These are phyloP conservation scores for Oscheius sp. DNA, from an alignment of 2,888 invertebrate species.

Conservation along the genomic window DNA sequence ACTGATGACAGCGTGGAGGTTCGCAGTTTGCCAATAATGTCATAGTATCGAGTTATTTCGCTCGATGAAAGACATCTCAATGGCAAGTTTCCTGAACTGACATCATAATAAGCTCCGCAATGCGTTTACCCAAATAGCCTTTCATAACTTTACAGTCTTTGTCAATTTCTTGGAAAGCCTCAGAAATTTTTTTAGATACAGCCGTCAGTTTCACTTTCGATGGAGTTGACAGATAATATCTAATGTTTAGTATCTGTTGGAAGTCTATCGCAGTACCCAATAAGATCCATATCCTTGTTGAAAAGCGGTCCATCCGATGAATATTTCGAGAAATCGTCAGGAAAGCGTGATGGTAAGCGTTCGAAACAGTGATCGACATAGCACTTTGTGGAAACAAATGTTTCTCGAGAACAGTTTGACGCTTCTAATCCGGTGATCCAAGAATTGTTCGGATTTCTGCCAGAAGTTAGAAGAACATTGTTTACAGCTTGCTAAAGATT, in stretches of 20 bases:
- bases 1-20: conserved; percentile 50
- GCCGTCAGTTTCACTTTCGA: conserved; percentile 43
- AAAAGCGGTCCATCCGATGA: conserved; percentile 51
- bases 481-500: conserved; percentile 7
- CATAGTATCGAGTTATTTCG: conserved; percentile 50
- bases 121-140: not conserved
- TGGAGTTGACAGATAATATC: conserved; percentile 52
- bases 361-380: conserved; percentile 37
- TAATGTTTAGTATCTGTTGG: conserved; percentile 12
- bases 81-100: not conserved
- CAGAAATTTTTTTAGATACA: conserved; percentile 33
- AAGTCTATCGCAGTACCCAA: conserved; percentile 41
- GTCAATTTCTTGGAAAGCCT: conserved; percentile 44
- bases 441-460: not conserved
- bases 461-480: not conserved
- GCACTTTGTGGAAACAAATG: conserved; percentile 18
- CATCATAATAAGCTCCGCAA: not conserved
- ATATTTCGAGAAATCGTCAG: conserved; percentile 49
- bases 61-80: conserved; percentile 48
- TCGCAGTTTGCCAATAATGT: conserved; percentile 43
- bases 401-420: not conserved
- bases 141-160: conserved; percentile 25
- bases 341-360: conserved; percentile 38
- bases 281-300: conserved; percentile 40
- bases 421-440: conserved; percentile 14